Base-by-base conservation (phyloP, 2,888 invertebrate species). In the Leucozona laternaria region DNA sequence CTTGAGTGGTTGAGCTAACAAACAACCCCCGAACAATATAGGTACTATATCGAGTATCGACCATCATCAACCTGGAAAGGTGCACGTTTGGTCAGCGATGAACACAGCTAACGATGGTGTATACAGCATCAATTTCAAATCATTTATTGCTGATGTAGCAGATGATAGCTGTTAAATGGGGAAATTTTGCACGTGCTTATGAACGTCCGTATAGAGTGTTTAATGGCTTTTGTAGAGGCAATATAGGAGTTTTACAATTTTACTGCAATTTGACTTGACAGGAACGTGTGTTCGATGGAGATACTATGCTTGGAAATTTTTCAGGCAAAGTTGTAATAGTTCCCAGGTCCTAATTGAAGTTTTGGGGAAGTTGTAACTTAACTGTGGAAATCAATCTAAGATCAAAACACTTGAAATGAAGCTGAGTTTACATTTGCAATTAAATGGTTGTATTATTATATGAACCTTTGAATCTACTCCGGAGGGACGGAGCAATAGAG, bases 71-170 rank as follows among this genome's bases (percentile, higher is more conserved):
- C 78, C 82, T 82, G 73, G 13, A 40, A 76, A 86, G 86, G 82
- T 86, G 75, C 73, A 86, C 86, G 78, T 82, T 82, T 79, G 82
- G 86, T 75, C 86, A 86, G 71, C 82, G 40, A 71, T 78, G 86
- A 78, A 72, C 76, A 73, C 48, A 73, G 77, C 85, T 81, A 85
- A 85, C 85, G 81, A 86, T 70, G 64, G 37, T 82, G 86, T 82
- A n/a, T n/a, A 82, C 78, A 86, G 79, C 82, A 86, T 86, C 86
- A 86, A 86, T 86, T 86, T 86, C 86, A 75, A 86, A 86, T 86
- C 86, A 86, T 86, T 86, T 86, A 86, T 86, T 86, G 86, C 82
- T 82, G 86, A 86, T 86, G 86, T 86, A 82, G 86, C 86, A 86
- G 86, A 86, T 86, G 86, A 86, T 86, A 86, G 86, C 86, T 86